phyloP scores from a whole-genome alignment of 2,797 vertebrate species.

The Serranus cabrilla region DNA sequence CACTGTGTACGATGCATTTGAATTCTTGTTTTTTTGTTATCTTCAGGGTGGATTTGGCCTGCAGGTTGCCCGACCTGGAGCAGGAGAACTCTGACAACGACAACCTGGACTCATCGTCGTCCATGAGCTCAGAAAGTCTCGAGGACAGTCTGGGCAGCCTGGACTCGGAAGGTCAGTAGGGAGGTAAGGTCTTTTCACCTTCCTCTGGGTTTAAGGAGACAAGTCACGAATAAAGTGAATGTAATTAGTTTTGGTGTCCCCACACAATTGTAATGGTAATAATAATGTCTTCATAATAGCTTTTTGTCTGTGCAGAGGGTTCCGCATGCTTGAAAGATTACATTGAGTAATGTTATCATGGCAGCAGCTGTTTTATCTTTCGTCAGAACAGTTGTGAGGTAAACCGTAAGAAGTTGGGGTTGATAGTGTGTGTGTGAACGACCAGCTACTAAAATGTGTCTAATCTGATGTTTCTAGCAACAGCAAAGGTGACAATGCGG shows the following conservation, averaged over 20 bases:
- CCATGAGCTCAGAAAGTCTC: slow-evolving; percentile 91
- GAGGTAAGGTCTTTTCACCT: slow-evolving; percentile 84
- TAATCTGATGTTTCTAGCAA: slow-evolving; percentile 11
- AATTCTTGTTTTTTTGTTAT: slow-evolving; percentile 1
- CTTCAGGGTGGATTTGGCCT: slow-evolving; percentile 91
- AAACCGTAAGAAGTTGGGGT: not conserved
- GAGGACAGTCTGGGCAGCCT: slow-evolving; percentile 82
- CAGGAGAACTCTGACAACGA: slow-evolving; percentile 93
- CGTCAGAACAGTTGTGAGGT: not conserved
- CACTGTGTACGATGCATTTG: not conserved
- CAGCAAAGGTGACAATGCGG: slow-evolving; percentile 56
- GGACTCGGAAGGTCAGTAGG: slow-evolving; percentile 94
- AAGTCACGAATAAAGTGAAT: not conserved
- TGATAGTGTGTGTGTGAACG: not conserved
- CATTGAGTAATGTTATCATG: not conserved
- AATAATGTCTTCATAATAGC: not conserved
- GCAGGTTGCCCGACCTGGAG: slow-evolving; percentile 92
- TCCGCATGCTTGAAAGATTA: not conserved
- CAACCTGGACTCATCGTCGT: slow-evolving; percentile 90
- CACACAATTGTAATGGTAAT: no score
- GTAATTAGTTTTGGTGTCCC: no score
- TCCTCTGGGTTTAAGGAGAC: slow-evolving; percentile 45
- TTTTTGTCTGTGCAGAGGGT: not conserved
- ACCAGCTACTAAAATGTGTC: not conserved
- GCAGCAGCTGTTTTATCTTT: not conserved